Percentiles rank a stretch among this genome's conserved stretches.
These are phyloP conservation scores for Dexiosoma caninum DNA, from an alignment of 2,888 invertebrate species.

Conservation along the genomic window DNA sequence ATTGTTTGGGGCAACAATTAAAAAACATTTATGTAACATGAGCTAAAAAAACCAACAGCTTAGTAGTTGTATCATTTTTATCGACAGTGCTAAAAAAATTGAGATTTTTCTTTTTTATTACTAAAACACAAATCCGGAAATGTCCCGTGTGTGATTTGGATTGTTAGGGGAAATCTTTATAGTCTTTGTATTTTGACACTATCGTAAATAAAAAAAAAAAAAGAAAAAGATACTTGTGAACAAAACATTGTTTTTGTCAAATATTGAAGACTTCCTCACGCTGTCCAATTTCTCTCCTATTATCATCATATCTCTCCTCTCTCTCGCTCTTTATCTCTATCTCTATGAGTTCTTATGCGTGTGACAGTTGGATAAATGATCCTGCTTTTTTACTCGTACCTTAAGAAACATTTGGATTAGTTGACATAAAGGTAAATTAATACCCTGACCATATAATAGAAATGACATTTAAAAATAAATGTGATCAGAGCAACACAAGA, in stretches of 20 bases:
- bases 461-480: constrained; percentile 59
- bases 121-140: constrained; percentile 69
- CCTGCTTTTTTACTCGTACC: constrained; percentile 7
- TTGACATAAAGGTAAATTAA: constrained; percentile 34
- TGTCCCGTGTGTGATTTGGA: constrained; percentile 70
- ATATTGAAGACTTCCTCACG: constrained; percentile 57
- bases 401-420: constrained; percentile 46
- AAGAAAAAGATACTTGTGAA: not conserved
- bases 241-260: constrained; percentile 21
- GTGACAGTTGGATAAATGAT: constrained; percentile 28
- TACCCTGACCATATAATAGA: constrained; percentile 55
- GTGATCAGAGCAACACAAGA: constrained; percentile 31
- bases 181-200: constrained; percentile 51
- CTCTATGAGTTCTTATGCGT: not conserved
- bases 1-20: constrained; percentile 52
- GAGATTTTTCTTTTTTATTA: constrained; percentile 30
- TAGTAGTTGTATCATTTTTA: constrained; percentile 63
- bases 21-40: constrained; percentile 69
- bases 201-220: constrained; percentile 4
- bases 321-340: constrained; percentile 7
- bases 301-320: not conserved
- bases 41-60: constrained; percentile 73
- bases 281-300: constrained; percentile 29
- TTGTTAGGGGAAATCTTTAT: constrained; percentile 30
- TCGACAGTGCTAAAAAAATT: constrained; percentile 63